These are phyloP conservation scores for Tolmerus cingulatus DNA, from an alignment of 2,888 invertebrate genomes.

Conservation along the genomic window DNA sequence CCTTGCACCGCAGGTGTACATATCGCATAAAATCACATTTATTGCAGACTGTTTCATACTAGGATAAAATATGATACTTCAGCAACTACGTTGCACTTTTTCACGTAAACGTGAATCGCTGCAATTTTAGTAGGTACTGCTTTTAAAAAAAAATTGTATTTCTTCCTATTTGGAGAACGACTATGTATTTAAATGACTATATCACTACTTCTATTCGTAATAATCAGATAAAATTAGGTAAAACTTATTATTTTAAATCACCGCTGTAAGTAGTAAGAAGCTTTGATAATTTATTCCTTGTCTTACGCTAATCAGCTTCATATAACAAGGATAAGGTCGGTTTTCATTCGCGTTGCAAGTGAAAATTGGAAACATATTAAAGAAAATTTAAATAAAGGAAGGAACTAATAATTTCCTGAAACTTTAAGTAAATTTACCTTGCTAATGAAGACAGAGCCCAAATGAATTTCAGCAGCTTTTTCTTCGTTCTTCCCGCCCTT, in stretches of 20 bases:
- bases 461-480: not conserved
- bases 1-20: not conserved
- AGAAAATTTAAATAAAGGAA: not conserved
- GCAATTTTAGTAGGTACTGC: too few relatives aligned
- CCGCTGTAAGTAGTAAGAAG: too few relatives aligned
- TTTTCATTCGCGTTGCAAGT: not conserved
- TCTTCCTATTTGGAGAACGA: too few relatives aligned
- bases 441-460: not conserved
- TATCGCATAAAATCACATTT: not conserved
- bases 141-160: too few relatives aligned
- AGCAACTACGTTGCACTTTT: not conserved
- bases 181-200: too few relatives aligned
- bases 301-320: too few relatives aligned
- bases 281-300: too few relatives aligned
- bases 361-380: not conserved
- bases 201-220: too few relatives aligned
- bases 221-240: too few relatives aligned
- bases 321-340: too few relatives aligned
- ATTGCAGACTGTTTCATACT: not conserved
- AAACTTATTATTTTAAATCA: too few relatives aligned
- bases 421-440: not conserved
- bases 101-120: not conserved
- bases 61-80: not conserved
- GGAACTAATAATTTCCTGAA: not conserved
- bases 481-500: not conserved